Evolutionary conservation across 2,888 invertebrate species (phyloP), one percentile per base, ranked within the genome.

Genomic region (Tetragonula carbonaria): DNA sequence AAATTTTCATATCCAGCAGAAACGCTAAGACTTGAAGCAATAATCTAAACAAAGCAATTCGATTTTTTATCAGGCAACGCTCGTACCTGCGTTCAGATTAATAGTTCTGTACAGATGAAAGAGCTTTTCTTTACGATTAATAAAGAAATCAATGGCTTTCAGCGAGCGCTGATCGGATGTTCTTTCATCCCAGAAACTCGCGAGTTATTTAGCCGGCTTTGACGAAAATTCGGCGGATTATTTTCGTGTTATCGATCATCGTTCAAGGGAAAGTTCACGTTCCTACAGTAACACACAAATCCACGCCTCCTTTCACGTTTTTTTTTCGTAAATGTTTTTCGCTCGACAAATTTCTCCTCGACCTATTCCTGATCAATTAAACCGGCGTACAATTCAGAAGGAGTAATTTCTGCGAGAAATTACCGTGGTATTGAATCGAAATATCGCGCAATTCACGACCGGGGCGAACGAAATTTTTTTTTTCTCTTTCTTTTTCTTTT

Each of bases 71-170:
- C 18, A 55, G 18, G 16, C n/a, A 57, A 50, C 21, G 4, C 45
- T 23, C 55, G 21, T 51, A 50, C n/a, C 4, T 38, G 11, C 33
- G 67, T 45, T 76, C 62, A 78, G 51, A 80, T 78, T 78, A 80
- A 78, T 71, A 51, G 65, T 65, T 72, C 33, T 57, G 21, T 38
- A 57, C 38, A 38, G 16, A 21, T 23, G 51, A 28, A 16, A 78
- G 50, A 51, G 71, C 71, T 59, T 78, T 80, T 59, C 78, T 57
- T 66, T 53, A 65, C 57, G 51, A 71, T 59, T 78, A 66, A 80
- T 78, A 80, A 78, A 80, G 78, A 78, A 80, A 80, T 59, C 71
- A 78, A 66, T 65, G 51, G 57, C 78, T 77, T 53, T 71, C 78
- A 72, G 57, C 71, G 57, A 59, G 28, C 38, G 65, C 66, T 72